phyloP scores from a whole-genome alignment of 2,797 vertebrate species.

The Erpetoichthys calabaricus region DNA sequence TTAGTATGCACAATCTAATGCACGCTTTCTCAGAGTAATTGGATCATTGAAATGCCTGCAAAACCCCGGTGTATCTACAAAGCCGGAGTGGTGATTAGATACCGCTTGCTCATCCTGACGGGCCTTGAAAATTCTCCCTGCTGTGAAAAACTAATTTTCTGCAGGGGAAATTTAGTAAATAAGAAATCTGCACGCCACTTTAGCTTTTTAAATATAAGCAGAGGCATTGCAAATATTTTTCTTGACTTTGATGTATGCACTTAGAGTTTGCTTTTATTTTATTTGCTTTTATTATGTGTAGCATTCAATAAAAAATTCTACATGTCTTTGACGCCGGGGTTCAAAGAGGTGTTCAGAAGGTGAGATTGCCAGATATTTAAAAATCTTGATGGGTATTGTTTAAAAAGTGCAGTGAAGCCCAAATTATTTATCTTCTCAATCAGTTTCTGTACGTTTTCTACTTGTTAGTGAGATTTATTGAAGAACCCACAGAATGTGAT shows the following conservation, averaged over 20 bases:
- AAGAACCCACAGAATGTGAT: too few species aligned
- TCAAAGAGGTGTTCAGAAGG: not conserved
- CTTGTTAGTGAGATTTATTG: too few species aligned
- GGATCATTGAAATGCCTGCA: slow-evolving; percentile 57
- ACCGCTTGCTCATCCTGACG: slow-evolving; percentile 50
- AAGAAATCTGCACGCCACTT: slow-evolving; percentile 62
- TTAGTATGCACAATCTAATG: slow-evolving; percentile 60
- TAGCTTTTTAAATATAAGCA: slow-evolving; percentile 44
- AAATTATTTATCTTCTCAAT: too few species aligned
- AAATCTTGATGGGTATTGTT: too few species aligned
- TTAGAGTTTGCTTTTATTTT: slow-evolving; percentile 28
- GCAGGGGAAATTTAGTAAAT: slow-evolving; percentile 67
- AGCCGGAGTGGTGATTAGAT: slow-evolving; percentile 61
- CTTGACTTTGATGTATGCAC: slow-evolving; percentile 44
- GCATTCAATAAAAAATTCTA: slow-evolving; percentile 23
- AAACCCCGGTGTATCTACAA: slow-evolving; percentile 58
- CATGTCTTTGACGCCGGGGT: slow-evolving; percentile 12
- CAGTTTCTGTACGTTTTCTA: too few species aligned
- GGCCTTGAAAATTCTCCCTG: slow-evolving; percentile 62
- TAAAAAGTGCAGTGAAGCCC: too few species aligned
- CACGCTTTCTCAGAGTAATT: slow-evolving; percentile 56
- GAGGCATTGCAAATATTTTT: slow-evolving; percentile 44
- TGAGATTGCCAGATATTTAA: not conserved
- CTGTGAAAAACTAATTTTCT: slow-evolving; percentile 71
- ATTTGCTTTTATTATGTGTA: slow-evolving; percentile 20